phyloP scores from a whole-genome alignment of 2,113 vertebrate genomes.

The Podarcis cretensis region DNA sequence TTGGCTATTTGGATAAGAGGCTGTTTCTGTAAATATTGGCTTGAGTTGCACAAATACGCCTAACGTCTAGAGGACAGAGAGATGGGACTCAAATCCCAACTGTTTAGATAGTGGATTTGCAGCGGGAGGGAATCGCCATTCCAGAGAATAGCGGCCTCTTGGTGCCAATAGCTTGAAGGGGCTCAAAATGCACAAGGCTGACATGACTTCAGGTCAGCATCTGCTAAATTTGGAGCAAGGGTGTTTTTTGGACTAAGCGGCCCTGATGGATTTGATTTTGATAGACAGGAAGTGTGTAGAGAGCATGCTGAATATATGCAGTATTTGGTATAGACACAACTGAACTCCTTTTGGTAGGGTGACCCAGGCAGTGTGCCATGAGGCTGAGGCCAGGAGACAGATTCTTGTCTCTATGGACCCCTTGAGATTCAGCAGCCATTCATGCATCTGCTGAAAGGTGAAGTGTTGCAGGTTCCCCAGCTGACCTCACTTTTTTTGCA shows the following conservation, averaged over 20 bases:
- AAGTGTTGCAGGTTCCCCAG: no score
- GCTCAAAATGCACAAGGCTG: not conserved
- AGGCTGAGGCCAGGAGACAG: no score
- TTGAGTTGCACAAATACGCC: not conserved
- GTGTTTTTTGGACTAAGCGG: not conserved
- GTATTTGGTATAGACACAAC: no score
- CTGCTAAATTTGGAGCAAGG: not conserved
- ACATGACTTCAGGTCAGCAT: accelerated
- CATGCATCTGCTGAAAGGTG: no score
- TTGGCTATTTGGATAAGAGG: not conserved
- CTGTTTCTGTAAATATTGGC: constrained; percentile 34
- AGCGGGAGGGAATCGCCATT: not conserved
- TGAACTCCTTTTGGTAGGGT: no score
- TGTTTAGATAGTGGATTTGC: not conserved
- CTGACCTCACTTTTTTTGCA: no score
- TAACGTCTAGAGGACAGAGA: not conserved
- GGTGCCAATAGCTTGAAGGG: not conserved
- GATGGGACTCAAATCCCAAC: not conserved
- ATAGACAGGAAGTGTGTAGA: no score
- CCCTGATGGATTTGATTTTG: no score
- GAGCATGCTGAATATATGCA: no score
- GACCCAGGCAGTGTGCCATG: no score
- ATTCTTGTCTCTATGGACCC: no score
- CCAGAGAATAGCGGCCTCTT: not conserved
- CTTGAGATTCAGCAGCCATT: no score